Evolutionary conservation across 1,140 invertebrate species (phyloP), one percentile per base, ranked within the genome.

Genomic region (Sminthurinus signatus): DNA sequence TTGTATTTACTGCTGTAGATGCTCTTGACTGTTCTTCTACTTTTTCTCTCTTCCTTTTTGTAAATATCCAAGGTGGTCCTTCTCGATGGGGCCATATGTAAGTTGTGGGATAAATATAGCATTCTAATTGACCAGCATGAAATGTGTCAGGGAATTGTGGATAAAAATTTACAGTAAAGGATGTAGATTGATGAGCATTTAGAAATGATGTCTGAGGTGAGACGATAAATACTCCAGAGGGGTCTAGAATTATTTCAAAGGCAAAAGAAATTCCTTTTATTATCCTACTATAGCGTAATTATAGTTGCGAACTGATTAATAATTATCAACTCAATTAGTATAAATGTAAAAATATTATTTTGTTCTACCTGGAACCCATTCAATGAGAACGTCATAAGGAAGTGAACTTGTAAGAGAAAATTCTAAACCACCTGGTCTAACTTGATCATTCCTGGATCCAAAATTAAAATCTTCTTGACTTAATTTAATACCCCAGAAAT

Each of bases 121-220:
- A 60, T 39, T 65, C 63, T 25, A 65, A 32, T 29, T 60, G 56
- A 12, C 63, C 63, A 31, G 28, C 32, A n/a, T 42, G 60, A 60
- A 65, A 65, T 25, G 31, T 58, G 36, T 65, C 63, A 5, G 63
- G 50, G 21, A 52, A 58, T n/a, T 42, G 28, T 0, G 63, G 63
- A 3, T 8, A n/a, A 23, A 65, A 65, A 4, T 28, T 0, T 0
- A 65, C 0, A 17, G 52, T 17, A 39, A 65, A 60, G 10, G 31
- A 15, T 28, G 23, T 5, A 8, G 32, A 54, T 0, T 52, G 12
- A 10, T 19, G 4, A 12, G 21, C 25, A 17, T 39, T 32, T 19
- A 64, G 5, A 1, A 51, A 28, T 0, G 5, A 1, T n/a, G 48
- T 19, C 15, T 43, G 43, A 8, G 62, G 62, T 1, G 17, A 27